Evolutionary conservation across 2,113 vertebrate genomes (phyloP), one percentile per base, ranked within the genome.

Genomic region (Etheostoma spectabile): DNA sequence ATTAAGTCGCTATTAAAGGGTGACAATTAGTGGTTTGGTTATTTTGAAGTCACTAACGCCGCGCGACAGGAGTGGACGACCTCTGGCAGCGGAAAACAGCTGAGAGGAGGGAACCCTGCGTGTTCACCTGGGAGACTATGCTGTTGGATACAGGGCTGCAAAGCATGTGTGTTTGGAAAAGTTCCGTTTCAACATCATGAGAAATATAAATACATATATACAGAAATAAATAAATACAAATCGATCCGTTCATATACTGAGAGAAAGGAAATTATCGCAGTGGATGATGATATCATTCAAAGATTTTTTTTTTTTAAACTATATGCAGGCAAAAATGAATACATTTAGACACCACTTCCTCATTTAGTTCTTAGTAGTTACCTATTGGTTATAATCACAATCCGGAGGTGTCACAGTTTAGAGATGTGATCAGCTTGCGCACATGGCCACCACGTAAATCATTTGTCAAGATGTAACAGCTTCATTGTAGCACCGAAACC

Each of bases 11-110:
- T 63, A 76, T 89, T 84, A 83, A 81, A 75, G 67, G 71, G 59
- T 59, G 30, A 86, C 81, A 80, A 81, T 89, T 74, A 84, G 84
- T 60, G 60, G 52, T 85, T 75, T 83, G 86, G 48, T 81, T 61
- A 1, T 71, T 59, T 38, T 70, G 70, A 24, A 83, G 82, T 84
- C 74, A 71, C 15, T 69, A 6, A 73, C 85, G 63, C 63, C 35
- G 82, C 4, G 53, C 57, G 73, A 30, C 84, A 70, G 38, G 63
- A 30, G 18, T n/a, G 75, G 52, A 33, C 73, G 75, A 88, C 78
- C 77, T 80, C 56, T 91, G 86, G 79, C 79, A 68, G 59, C 53
- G 59, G 59, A 61, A 35, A 65, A 49, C n/a, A 80, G 75, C 67
- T 13, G 24, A 68, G 75, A 27, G 64, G 69, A 49, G 38, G 19